phyloP scores from a whole-genome alignment of 1,140 invertebrate genomes.

The Aethina tumida region DNA sequence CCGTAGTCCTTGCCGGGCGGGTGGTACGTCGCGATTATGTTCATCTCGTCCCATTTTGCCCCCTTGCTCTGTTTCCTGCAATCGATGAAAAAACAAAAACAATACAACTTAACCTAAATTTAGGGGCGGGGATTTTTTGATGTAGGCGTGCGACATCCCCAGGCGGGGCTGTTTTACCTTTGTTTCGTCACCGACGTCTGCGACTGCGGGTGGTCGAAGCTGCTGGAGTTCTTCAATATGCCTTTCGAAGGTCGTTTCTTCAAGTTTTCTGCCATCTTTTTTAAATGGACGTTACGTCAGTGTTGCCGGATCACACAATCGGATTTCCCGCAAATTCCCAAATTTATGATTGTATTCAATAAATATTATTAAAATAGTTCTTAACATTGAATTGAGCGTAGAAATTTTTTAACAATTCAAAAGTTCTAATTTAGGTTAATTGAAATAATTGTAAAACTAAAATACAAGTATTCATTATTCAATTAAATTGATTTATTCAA shows the following conservation, averaged over 20 bases:
- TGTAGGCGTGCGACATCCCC: too few species aligned
- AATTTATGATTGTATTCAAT: too few species aligned
- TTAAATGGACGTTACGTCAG: slow-evolving; percentile 10
- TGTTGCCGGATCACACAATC: slow-evolving; percentile 1
- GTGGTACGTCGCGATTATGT: slow-evolving; percentile 96
- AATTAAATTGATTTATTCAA: too few species aligned
- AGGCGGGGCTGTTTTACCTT: too few species aligned
- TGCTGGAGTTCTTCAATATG: slow-evolving; percentile 84
- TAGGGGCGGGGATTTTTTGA: slow-evolving; percentile 4
- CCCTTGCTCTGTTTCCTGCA: slow-evolving; percentile 56
- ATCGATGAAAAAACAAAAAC: slow-evolving; percentile 1
- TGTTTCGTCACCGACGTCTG: slow-evolving; percentile 29
- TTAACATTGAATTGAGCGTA: too few species aligned
- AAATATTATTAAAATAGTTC: too few species aligned
- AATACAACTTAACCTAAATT: background rate
- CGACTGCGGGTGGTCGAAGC: slow-evolving; percentile 67
- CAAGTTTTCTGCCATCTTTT: slow-evolving; percentile 35
- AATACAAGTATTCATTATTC: too few species aligned
- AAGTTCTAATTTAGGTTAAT: too few species aligned
- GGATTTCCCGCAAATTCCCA: slow-evolving; percentile 3
- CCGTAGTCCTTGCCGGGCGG: slow-evolving; percentile 98
- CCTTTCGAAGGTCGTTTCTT: slow-evolving; percentile 76
- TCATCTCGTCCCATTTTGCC: slow-evolving; percentile 98
- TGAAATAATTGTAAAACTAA: too few species aligned
- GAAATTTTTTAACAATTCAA: too few species aligned